Evolutionary conservation across 2,113 vertebrate genomes (phyloP).

Genomic region (Charadrius vociferus): DNA sequence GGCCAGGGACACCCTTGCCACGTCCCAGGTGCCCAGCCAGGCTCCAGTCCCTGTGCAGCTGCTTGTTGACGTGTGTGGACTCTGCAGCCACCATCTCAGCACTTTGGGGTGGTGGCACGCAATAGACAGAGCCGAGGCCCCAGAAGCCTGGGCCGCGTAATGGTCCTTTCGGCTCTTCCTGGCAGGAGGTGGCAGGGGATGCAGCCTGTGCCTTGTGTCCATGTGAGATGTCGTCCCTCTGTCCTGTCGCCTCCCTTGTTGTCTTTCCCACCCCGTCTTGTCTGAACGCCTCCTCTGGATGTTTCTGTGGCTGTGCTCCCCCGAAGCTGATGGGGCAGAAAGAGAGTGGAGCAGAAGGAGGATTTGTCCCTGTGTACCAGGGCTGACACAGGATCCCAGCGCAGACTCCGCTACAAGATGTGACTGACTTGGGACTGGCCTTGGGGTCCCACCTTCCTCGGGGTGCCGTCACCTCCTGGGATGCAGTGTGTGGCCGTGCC

Average conservation of each 20-base stretch:
- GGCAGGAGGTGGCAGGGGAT: background rate
- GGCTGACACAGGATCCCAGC: background rate
- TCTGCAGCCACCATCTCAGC: background rate
- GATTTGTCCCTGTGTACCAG: background rate
- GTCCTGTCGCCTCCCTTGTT: background rate
- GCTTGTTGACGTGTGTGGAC: rapidly evolving
- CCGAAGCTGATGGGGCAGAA: rapidly evolving
- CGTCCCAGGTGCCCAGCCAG: background rate
- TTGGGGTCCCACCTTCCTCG: background rate
- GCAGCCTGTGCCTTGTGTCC: background rate
- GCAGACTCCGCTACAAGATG: rapidly evolving
- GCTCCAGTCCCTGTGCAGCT: background rate
- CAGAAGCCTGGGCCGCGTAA: background rate
- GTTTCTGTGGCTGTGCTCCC: background rate
- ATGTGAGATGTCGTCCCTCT: background rate
- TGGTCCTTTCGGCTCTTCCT: background rate
- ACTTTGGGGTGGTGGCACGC: rapidly evolving
- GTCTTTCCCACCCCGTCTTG: background rate
- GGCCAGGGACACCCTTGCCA: background rate
- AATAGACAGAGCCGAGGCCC: background rate
- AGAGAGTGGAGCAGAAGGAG: background rate
- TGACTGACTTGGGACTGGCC: background rate
- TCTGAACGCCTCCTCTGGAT: rapidly evolving
- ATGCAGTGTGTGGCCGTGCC: rapidly evolving
- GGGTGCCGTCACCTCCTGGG: background rate